Evolutionary conservation across 2,113 vertebrate genomes (phyloP), one percentile per base, ranked within the genome.

Genomic region (Pomatorhinus ruficollis): DNA sequence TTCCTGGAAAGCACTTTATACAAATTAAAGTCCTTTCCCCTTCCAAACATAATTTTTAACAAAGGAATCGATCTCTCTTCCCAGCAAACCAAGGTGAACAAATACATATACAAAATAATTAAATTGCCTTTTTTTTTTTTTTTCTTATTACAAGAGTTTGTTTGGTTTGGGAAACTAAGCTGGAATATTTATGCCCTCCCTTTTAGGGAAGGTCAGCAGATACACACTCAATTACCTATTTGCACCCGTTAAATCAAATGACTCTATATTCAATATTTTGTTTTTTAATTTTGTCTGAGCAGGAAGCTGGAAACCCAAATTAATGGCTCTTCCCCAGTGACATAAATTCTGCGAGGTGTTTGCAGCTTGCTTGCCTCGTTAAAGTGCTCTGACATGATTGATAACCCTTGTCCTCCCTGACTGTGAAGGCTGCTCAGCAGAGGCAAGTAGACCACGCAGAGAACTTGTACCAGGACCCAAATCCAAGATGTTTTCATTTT

Each of bases 231-330:
- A 86, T 95, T 89, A 89, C 93, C 74, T 97, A 81, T 96, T 98
- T 97, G 79, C 83, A 80, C 54, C 28, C 2, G 31, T 69, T 98
- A 97, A 97, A 97, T 98, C 96, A 97, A 93, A 86, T 0, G 28
- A 88, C 94, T 92, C 61, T 87, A 85, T 93, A 97, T 97, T 96
- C 97, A 98, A 95, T 97, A 97, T 97, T 97, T 98, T 97, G 95
- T 96, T 97, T 98, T 97, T 97, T 92, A 98, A 95, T 98, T 98
- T 97, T 98, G 80, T 74, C 93, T 93, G 94, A 97, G 92, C 64
- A 45, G 94, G 93, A 95, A 97, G 78, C 91, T 95, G 92, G 97
- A 94, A 93, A 95, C 97, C 80, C 92, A 95, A 95, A 98, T 98
- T 95, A 98, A 98, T 98, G 96, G 93, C 83, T 96, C 56, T 97